Evolutionary conservation across 2,113 vertebrate genomes (phyloP).

Genomic region (Lonchura striata): DNA sequence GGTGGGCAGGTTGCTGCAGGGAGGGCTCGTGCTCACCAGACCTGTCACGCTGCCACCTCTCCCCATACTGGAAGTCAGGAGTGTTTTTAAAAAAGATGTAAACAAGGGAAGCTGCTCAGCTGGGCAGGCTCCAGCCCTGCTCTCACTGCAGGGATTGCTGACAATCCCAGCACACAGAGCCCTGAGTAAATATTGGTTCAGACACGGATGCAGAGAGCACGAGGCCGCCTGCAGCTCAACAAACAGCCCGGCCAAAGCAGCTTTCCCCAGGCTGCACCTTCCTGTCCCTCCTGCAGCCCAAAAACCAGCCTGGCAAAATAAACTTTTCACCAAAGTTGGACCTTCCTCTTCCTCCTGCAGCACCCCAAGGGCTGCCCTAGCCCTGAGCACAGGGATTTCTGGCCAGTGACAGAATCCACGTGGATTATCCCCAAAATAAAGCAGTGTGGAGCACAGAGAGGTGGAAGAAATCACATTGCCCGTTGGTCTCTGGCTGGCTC

Average conservation of each 20-base stretch:
- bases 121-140: not conserved
- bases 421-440: not conserved
- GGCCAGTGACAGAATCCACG: not conserved
- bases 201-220: not conserved
- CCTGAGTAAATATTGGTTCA: constrained; percentile 33
- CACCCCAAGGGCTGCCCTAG: not conserved
- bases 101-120: not conserved
- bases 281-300: not conserved
- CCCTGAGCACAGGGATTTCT: not conserved
- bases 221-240: not conserved
- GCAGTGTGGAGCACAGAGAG: not conserved
- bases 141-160: not conserved
- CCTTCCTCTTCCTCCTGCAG: not conserved
- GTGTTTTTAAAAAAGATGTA: not conserved
- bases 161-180: not conserved
- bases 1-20: not conserved
- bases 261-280: not conserved
- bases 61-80: not conserved
- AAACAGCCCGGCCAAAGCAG: not conserved
- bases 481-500: not conserved
- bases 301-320: not conserved
- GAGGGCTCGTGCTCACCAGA: not conserved
- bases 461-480: not conserved
- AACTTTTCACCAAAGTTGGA: not conserved
- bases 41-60: not conserved